Conservation (phyloP, 2,888 invertebrate genomes). For the Himalopsyche japonica region DNA sequence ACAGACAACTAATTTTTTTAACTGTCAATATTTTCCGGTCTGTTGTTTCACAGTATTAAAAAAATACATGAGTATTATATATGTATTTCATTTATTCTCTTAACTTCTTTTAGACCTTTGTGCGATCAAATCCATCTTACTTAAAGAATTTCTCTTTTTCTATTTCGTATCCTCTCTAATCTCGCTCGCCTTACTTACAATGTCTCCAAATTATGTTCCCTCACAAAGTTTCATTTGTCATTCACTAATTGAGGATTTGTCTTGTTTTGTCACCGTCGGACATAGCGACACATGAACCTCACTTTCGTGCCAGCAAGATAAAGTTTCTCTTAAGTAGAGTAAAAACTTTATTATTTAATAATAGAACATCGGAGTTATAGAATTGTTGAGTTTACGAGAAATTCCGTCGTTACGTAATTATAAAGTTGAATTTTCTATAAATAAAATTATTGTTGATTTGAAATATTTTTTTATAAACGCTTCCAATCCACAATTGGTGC, state of each 20-base stretch:
- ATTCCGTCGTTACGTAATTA: too few species aligned
- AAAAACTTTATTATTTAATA: too few species aligned
- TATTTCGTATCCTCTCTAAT: slow-evolving; percentile 5
- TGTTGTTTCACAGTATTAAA: neutral
- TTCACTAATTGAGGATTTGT: slow-evolving; percentile 34
- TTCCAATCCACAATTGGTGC: too few species aligned
- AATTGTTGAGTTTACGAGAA: too few species aligned
- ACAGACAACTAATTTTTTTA: neutral
- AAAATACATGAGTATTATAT: neutral
- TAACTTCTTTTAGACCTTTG: neutral
- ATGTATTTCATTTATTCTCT: too few species aligned
- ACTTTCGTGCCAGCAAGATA: neutral
- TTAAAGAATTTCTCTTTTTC: slow-evolving; percentile 9
- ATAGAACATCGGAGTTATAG: too few species aligned
- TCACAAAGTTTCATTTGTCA: slow-evolving; percentile 23
- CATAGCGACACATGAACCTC: neutral
- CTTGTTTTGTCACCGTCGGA: slow-evolving; percentile 22
- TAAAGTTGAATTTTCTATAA: too few species aligned
- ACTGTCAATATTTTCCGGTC: neutral
- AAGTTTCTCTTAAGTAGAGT: too few species aligned
- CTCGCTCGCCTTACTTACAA: slow-evolving; percentile 14
- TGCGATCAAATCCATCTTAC: slow-evolving; percentile 28
- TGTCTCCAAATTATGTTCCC: slow-evolving; percentile 27
- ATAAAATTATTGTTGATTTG: too few species aligned
- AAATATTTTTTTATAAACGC: too few species aligned